Evolutionary conservation across 2,888 invertebrate species (phyloP).

Genomic region (Harpalus rufipes): DNA sequence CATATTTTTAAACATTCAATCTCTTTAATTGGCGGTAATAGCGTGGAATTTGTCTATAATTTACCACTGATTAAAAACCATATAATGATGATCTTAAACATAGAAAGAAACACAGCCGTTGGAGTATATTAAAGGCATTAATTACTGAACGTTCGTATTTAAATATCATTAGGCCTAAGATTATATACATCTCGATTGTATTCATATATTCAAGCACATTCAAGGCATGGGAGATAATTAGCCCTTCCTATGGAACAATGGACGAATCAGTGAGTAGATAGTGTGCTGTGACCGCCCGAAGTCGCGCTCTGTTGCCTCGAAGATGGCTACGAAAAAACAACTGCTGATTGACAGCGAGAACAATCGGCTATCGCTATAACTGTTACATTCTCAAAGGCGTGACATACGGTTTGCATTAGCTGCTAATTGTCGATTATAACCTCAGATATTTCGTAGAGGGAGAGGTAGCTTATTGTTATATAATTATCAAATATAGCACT

Average conservation of each 20-base stretch:
- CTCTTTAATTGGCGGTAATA: conserved; percentile 59
- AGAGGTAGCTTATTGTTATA: conserved; percentile 26
- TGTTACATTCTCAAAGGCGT: conserved; percentile 34
- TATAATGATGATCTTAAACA: conserved; percentile 55
- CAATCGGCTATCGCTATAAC: conserved; percentile 38
- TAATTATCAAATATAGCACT: conserved; percentile 36
- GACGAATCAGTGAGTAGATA: conserved; percentile 48
- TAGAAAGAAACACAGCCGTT: conserved; percentile 24
- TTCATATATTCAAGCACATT: conserved; percentile 57
- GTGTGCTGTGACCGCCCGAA: conserved; percentile 38
- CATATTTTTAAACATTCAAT: conserved; percentile 46
- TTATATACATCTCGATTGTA: conserved; percentile 40
- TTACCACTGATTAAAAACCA: conserved; percentile 45
- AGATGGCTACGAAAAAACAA: neutral
- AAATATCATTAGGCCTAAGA: conserved; percentile 56
- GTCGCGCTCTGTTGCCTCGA: conserved; percentile 40
- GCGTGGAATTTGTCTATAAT: conserved; percentile 53
- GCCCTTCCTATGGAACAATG: conserved; percentile 50
- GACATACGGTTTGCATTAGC: conserved; percentile 16
- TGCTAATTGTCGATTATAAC: conserved; percentile 56
- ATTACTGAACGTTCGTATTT: conserved; percentile 54
- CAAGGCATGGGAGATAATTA: conserved; percentile 52
- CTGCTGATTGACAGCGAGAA: conserved; percentile 55
- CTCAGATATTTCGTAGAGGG: conserved; percentile 1
- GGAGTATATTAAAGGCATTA: conserved; percentile 52